A percentile compares a stretch with the other conserved stretches of the same genome.
Conservation (phyloP, 1,140 invertebrate species). For the Chlorops oryzae region DNA sequence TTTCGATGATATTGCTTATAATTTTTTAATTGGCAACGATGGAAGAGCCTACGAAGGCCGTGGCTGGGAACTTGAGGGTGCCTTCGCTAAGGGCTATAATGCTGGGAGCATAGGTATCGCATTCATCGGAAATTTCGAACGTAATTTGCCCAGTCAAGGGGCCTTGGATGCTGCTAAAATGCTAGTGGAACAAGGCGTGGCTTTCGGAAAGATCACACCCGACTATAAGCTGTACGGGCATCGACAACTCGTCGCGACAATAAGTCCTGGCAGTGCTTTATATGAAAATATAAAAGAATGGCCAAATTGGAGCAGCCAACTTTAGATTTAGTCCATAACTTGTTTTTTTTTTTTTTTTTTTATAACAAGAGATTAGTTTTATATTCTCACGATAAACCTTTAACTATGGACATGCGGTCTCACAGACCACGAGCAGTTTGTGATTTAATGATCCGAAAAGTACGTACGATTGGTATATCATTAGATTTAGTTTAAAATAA, state of each 20-base stretch:
- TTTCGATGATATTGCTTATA: constrained; percentile 56
- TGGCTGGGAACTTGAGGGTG: constrained; percentile 53
- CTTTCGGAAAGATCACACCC: constrained; percentile 48
- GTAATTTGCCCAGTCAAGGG: constrained; percentile 44
- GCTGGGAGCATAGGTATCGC: constrained; percentile 53
- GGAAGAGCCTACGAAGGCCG: constrained; percentile 60
- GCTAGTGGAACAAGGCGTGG: constrained; percentile 55
- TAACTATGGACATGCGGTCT: no score
- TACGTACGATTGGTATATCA: no score
- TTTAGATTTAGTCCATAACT: neutral
- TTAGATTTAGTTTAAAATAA: no score
- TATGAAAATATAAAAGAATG: constrained; percentile 54
- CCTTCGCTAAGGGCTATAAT: constrained; percentile 57
- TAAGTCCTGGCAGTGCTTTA: constrained; percentile 58
- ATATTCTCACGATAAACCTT: no score
- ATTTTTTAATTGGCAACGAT: constrained; percentile 62
- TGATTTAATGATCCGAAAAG: no score
- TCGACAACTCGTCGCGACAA: constrained; percentile 55
- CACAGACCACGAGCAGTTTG: no score
- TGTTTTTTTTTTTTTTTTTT: no score
- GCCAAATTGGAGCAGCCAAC: constrained; percentile 51
- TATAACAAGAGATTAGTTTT: no score
- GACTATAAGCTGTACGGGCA: constrained; percentile 60
- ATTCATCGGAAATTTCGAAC: constrained; percentile 52
- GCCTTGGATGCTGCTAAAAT: constrained; percentile 53